Percentiles rank a stretch among this genome's conserved stretches.
Evolutionary conservation across 2,113 vertebrate genomes (phyloP).

Genomic region (Tiliqua scincoides): DNA sequence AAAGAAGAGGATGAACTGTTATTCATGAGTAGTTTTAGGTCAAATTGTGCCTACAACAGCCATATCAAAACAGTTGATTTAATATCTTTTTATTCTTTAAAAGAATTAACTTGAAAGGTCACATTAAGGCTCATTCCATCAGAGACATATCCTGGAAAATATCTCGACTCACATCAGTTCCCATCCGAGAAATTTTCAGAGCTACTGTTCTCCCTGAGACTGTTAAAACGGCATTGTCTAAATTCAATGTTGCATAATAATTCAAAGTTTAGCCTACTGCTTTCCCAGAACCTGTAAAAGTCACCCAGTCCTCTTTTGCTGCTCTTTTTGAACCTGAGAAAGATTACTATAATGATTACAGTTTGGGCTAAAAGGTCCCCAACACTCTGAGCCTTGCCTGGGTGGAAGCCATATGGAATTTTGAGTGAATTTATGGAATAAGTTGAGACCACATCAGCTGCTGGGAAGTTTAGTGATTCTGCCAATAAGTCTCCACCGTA

Average conservation of each 20-base stretch:
- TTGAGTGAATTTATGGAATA: background rate
- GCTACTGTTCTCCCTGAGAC: constrained; percentile 43
- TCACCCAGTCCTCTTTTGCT: constrained; percentile 3
- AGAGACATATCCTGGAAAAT: constrained; percentile 47
- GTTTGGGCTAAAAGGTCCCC: background rate
- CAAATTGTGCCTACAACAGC: constrained; percentile 47
- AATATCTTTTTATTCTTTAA: constrained; percentile 64
- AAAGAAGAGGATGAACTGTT: constrained; percentile 10
- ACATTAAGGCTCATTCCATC: constrained; percentile 47
- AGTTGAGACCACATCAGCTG: background rate
- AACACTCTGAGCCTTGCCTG: background rate
- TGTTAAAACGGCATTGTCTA: constrained; percentile 42
- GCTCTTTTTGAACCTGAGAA: constrained; percentile 17
- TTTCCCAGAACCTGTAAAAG: constrained; percentile 35
- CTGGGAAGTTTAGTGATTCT: background rate
- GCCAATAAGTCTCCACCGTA: background rate
- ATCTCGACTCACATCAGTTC: constrained; percentile 59
- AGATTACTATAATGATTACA: background rate
- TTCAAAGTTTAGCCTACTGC: constrained; percentile 24
- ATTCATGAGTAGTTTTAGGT: constrained; percentile 35
- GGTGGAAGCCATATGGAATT: background rate
- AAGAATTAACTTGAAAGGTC: constrained; percentile 65
- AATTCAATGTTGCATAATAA: constrained; percentile 23
- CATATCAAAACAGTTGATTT: constrained; percentile 55
- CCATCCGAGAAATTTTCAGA: constrained; percentile 48